Evolutionary conservation across 2,113 vertebrate genomes (phyloP).

Genomic region (Perca schrenkii): DNA sequence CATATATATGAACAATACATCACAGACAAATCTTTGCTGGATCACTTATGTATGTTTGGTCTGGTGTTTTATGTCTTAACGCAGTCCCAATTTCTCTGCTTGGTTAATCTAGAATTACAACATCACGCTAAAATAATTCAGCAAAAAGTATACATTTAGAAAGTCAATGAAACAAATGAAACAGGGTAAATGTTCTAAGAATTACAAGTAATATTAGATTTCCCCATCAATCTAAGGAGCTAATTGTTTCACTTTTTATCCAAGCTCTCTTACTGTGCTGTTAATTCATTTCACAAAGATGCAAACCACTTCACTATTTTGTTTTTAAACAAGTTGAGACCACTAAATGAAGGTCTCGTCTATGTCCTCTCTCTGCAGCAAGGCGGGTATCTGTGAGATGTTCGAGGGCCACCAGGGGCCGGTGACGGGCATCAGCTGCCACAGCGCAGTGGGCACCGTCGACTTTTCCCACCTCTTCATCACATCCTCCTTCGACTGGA

Average conservation of each 20-base stretch:
- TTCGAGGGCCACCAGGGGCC: slow-evolving; percentile 98
- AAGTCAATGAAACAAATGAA: neutral
- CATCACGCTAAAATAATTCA: neutral
- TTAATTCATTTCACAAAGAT: neutral
- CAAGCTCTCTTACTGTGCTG: neutral
- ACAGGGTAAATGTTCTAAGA: neutral
- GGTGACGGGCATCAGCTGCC: slow-evolving; percentile 97
- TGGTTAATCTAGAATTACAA: neutral
- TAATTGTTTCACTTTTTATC: slow-evolving; percentile 4
- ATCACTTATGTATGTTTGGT: neutral
- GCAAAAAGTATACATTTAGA: neutral
- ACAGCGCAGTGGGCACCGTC: slow-evolving; percentile 93
- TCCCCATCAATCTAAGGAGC: slow-evolving; percentile 1
- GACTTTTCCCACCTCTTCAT: slow-evolving; percentile 98
- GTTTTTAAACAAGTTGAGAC: neutral
- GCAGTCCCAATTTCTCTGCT: neutral
- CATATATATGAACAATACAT: neutral
- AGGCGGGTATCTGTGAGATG: slow-evolving; percentile 97
- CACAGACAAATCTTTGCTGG: neutral
- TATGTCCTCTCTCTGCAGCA: slow-evolving; percentile 83
- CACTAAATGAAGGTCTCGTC: neutral
- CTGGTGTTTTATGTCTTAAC: neutral
- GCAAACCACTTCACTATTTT: neutral
- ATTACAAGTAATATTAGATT: neutral
- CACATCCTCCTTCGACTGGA: slow-evolving; percentile 99